A percentile compares a stretch with the other conserved stretches of the same genome.
Conservation (phyloP, 2,888 invertebrate genomes). For the Apoda limacodes region DNA sequence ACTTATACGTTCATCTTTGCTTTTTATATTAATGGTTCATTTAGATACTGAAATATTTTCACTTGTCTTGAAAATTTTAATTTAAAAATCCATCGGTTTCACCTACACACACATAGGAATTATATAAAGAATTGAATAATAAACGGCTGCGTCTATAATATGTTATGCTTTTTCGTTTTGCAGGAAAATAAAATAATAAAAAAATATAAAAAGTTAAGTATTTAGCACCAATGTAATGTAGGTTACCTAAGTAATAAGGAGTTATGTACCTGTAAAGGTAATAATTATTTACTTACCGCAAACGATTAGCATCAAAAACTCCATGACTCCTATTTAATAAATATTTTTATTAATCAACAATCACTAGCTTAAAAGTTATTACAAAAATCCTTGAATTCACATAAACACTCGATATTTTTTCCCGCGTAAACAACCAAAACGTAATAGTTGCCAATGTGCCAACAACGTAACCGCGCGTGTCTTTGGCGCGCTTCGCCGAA, state of each 20-base stretch:
- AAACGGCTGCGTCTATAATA: too few relatives aligned
- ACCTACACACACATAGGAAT: too few relatives aligned
- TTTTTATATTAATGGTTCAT: too few relatives aligned
- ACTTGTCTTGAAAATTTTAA: too few relatives aligned
- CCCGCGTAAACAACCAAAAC: too few relatives aligned
- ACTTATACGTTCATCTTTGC: too few relatives aligned
- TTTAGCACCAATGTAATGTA: too few relatives aligned
- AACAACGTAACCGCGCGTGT: slow-evolving; percentile 41
- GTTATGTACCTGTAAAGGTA: too few relatives aligned
- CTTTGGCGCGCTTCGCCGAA: slow-evolving; percentile 48
- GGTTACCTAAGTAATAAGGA: too few relatives aligned
- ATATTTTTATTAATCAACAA: slow-evolving; percentile 18
- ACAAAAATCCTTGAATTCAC: slow-evolving; percentile 24
- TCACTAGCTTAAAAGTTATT: slow-evolving; percentile 12
- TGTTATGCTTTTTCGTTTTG: neutral
- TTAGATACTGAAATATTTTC: too few relatives aligned
- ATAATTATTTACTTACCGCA: slow-evolving; percentile 39
- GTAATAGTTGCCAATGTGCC: slow-evolving; percentile 9
- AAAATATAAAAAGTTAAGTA: neutral
- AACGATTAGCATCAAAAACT: slow-evolving; percentile 40
- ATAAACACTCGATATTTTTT: too few relatives aligned
- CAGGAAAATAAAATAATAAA: neutral
- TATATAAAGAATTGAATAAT: too few relatives aligned
- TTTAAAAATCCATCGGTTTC: neutral
- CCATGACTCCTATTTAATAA: slow-evolving; percentile 29